These are phyloP conservation scores for Scaptomyza tumidula DNA, from an alignment of 2,888 invertebrate species.

Conservation along the genomic window DNA sequence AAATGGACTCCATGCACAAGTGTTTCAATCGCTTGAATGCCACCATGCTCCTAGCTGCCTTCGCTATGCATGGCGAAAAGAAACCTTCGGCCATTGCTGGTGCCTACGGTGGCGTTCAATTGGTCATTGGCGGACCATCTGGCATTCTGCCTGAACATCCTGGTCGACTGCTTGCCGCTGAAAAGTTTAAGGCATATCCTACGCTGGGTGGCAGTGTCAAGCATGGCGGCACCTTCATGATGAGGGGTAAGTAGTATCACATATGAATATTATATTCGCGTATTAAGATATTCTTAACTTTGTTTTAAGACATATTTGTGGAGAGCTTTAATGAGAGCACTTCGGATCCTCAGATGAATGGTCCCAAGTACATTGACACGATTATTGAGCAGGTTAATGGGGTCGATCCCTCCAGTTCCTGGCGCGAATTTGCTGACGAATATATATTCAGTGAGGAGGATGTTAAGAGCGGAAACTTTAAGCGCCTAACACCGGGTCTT, in stretches of 20 bases:
- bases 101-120: constrained; percentile 79
- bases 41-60: constrained; percentile 82
- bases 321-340: constrained; percentile 82
- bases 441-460: constrained; percentile 77
- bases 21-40: constrained; percentile 83
- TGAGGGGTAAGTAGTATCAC: constrained; percentile 81
- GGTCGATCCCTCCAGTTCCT: constrained; percentile 77
- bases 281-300: not conserved
- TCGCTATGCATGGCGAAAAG: constrained; percentile 78
- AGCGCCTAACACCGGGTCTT: constrained; percentile 84
- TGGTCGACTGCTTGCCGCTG: constrained; percentile 74
- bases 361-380: constrained; percentile 76
- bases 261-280: not conserved
- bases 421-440: constrained; percentile 78
- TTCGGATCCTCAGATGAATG: constrained; percentile 70
- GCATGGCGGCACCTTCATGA: constrained; percentile 85
- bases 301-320: constrained; percentile 74
- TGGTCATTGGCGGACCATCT: constrained; percentile 83
- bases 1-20: constrained; percentile 78
- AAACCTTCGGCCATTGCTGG: constrained; percentile 62
- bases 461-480: constrained; percentile 84
- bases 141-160: constrained; percentile 82
- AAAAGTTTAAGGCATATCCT: constrained; percentile 82
- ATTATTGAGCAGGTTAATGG: constrained; percentile 82
- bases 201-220: constrained; percentile 85